Base-by-base conservation (phyloP, 1,140 invertebrate species). In the Acromyrmex heyeri region DNA sequence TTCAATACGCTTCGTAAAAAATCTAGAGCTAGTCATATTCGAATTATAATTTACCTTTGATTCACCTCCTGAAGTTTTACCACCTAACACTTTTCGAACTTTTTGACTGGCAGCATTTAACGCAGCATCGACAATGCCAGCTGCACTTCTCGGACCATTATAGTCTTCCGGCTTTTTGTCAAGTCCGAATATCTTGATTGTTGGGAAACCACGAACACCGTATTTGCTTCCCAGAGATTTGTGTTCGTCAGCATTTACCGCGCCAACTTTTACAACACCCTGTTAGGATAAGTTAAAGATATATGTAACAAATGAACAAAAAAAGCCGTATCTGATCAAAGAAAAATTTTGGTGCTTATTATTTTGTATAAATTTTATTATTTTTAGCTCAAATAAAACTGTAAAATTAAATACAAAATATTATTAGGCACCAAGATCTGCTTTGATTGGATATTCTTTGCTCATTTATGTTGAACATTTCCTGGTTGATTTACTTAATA, bases 191-290 rank as follows among this genome's bases (percentile, higher is more conserved):
- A 99, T 97, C 95, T 99, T 99, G 83, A 99, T 97, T 0, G 99
- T 99, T 24, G 99, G 99, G 94, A 99, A 99, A 77, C 99, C 99
- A 91, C 96, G 95, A 62, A 99, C 97, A 73, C 97, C 97, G 96
- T 97, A 99, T 92, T 97, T 97, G 30, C 96, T 96, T 30, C 97
- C 97, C 18, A 99, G 93, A 21, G 97, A 97, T 92, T 98, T 97
- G 92, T 99, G 97, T 34, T 98, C 96, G 95, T 99, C 99, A 21
- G 97, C 98, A 96, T 99, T 97, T 0, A 99, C 97, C 10, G 98
- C 98, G 61, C 98, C 99, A 65, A 99, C 98, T 96, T 99, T 99
- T 0, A 98, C 97, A 24, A 99, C 95, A 85, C 99, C 99, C 97
- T 98, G 88, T 64, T 95, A 95, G 92, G 14, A 27, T 10, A 67